Conservation (phyloP, 2,797 vertebrate species). For the Catharus ustulatus region DNA sequence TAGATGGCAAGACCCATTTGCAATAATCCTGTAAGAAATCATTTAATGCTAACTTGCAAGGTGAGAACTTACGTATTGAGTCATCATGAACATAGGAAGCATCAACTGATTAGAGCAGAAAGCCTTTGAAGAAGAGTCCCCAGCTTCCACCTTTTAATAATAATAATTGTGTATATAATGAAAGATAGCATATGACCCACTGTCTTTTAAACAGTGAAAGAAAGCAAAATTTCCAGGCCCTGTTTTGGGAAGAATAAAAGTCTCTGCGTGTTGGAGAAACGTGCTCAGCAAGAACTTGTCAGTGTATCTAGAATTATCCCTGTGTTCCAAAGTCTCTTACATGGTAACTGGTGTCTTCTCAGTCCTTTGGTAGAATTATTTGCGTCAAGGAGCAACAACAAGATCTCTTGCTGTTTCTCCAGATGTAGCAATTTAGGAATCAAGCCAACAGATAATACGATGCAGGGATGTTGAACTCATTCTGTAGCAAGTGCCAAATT, state of each 20-base stretch:
- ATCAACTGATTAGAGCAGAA: neutral
- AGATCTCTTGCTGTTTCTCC: constrained; percentile 53
- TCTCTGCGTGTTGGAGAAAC: neutral
- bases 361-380: constrained; percentile 28
- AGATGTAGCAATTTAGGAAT: constrained; percentile 53
- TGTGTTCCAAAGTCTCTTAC: neutral
- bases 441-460: constrained; percentile 36
- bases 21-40: neutral
- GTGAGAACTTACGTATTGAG: neutral
- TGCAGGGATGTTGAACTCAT: constrained; percentile 35
- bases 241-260: neutral
- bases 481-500: constrained; percentile 50
- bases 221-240: neutral
- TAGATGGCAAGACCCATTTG: neutral
- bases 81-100: neutral
- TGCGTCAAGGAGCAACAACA: constrained; percentile 10
- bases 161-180: neutral
- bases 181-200: neutral
- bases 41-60: neutral
- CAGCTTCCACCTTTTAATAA: neutral
- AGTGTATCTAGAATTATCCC: neutral
- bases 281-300: neutral
- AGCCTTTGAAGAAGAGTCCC: neutral
- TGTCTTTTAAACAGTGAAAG: neutral
- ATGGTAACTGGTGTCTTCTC: neutral